Evolutionary conservation across 2,113 vertebrate genomes (phyloP).

Genomic region (Protobothrops mucrosquamatus): DNA sequence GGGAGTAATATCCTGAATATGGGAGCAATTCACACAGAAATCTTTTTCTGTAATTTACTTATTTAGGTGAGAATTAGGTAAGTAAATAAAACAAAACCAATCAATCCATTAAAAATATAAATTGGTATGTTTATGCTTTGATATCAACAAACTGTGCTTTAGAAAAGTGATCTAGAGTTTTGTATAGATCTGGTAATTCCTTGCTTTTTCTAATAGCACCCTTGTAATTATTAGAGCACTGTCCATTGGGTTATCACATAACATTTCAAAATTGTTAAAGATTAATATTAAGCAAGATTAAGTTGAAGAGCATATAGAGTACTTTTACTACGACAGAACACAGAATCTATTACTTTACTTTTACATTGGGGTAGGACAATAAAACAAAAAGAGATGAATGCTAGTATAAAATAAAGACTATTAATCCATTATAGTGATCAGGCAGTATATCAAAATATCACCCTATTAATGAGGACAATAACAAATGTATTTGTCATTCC

Average conservation of each 20-base stretch:
- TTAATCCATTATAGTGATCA: no score
- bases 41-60: neutral
- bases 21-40: no score
- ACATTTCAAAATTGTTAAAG: neutral
- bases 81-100: no score
- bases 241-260: neutral
- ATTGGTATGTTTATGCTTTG: neutral
- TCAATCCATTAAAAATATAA: no score
- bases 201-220: neutral
- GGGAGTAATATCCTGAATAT: neutral
- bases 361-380: no score
- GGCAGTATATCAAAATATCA: neutral
- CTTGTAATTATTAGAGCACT: neutral
- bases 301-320: neutral
- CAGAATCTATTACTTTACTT: neutral
- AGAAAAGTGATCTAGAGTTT: neutral
- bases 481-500: neutral
- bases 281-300: neutral
- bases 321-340: neutral
- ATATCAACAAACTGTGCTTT: neutral
- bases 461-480: neutral
- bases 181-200: neutral
- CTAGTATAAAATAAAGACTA: neutral
- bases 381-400: neutral
- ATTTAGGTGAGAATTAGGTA: no score